Evolutionary conservation across 2,113 vertebrate genomes (phyloP), one percentile per base, ranked within the genome.

Genomic region (Sus scrofa): DNA sequence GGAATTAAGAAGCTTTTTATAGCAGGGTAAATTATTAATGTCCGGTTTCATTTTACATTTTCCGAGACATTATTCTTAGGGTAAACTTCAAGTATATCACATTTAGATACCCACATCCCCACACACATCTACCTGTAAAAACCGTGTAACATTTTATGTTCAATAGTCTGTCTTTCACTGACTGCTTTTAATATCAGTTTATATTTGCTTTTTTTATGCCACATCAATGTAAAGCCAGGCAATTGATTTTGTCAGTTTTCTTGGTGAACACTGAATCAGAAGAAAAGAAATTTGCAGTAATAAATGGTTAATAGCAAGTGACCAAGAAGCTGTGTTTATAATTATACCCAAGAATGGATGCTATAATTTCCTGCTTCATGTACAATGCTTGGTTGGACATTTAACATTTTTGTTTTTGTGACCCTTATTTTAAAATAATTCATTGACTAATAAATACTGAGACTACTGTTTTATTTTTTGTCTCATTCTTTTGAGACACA

Each of bases 1-100:
- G 39, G 71, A 83, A 85, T 93, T 96, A 75, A 87, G 50, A 91
- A 85, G 65, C 18, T 81, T 91, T 78, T 52, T 20, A 90, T n/a
- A 71, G 9, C 37, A 95, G 67, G 37, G 14, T 15, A 73, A 87
- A 86, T 67, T 73, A 39, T 90, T 83, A 97, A 32, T 32, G 9
- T 22, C 19, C 8, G 74, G 10, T 5, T 94, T 91, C 50, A 67
- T 68, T 93, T 95, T 65, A 75, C 8, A 6, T 74, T 81, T 92
- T 82, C 24, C 82, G 70, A 30, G 20, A 75, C 13, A 52, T 7
- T 77, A 2, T 26, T 96, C 70, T 60, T 56, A 67, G 52, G 2
- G 3, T 68, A 86, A 94, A 37, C 15, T 62, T 56, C 7, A 30
- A 39, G 1, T 12, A 67, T 3, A 54, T 86, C 34, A 82, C 12